Evolutionary conservation across 1,140 invertebrate species (phyloP).

Genomic region (Drosophila takahashii): DNA sequence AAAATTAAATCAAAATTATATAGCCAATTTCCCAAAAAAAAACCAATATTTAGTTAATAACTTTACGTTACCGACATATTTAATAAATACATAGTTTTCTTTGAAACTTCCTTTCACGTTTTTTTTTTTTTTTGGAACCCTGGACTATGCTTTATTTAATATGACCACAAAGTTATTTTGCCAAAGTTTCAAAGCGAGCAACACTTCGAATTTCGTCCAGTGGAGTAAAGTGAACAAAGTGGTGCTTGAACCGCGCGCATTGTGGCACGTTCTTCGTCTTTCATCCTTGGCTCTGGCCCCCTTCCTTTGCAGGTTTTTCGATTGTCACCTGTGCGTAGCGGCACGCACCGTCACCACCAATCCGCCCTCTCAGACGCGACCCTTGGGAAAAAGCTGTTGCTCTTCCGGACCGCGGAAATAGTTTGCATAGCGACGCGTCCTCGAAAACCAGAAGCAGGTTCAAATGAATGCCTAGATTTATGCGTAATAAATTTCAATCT

Average conservation of each 20-base stretch:
- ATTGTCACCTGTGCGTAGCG: slow-evolving; percentile 71
- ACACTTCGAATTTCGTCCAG: slow-evolving; percentile 1
- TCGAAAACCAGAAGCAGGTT: slow-evolving; percentile 55
- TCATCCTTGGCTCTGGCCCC: slow-evolving; percentile 8
- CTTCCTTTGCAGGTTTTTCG: slow-evolving; percentile 14
- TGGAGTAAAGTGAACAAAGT: slow-evolving; percentile 32
- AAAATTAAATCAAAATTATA: too few relatives aligned
- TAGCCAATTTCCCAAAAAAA: too few relatives aligned
- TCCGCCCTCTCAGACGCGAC: too few relatives aligned
- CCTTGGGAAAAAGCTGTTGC: slow-evolving; percentile 40
- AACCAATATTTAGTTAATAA: too few relatives aligned
- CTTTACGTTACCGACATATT: too few relatives aligned
- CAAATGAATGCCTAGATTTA: slow-evolving; percentile 83
- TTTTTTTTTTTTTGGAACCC: too few relatives aligned
- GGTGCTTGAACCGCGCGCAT: slow-evolving; percentile 53
- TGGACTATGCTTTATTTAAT: too few relatives aligned
- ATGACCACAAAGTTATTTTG: too few relatives aligned
- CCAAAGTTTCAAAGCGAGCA: too few relatives aligned
- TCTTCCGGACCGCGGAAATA: slow-evolving; percentile 51
- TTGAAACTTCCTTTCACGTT: too few relatives aligned
- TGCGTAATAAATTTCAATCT: slow-evolving; percentile 84
- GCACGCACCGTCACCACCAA: slow-evolving; percentile 42
- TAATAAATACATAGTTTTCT: too few relatives aligned
- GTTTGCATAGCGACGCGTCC: slow-evolving; percentile 68
- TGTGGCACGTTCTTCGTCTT: slow-evolving; percentile 53